Evolutionary conservation across 1,140 invertebrate species (phyloP), one percentile per base, ranked within the genome.

Genomic region (Branchinecta lindahli): DNA sequence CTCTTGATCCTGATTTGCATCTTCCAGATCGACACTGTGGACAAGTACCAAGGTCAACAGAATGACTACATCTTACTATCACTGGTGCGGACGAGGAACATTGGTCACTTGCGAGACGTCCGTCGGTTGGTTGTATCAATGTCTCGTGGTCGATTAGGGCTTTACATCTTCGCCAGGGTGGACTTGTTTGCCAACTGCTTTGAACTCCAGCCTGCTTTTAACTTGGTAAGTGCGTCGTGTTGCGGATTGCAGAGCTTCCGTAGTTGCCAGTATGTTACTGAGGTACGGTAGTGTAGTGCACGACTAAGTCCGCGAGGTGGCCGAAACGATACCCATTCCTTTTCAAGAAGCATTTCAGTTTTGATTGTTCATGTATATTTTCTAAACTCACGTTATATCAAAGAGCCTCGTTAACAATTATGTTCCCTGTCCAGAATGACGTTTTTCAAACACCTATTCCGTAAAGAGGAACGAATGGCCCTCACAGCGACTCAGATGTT

Each of bases 1-100:
- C 2, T 33, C 5, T 33, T 33, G 33, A 33, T 33, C 5, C 33
- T 33, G 33, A 33, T 33, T 33, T 33, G 33, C 45, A 68, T 67
- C 8, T 70, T 73, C 21, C 72, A 83, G 82, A 80, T 85, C 61
- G 84, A 85, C 0, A 99, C 97, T 8, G 97, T 99, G 10, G 97
- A 99, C 79, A 98, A 98, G 76, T 99, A 96, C 78, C 97, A 99
- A 78, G 97, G 97, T 71, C 96, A 99, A 77, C 97, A 99, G 79
- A 99, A 99, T 80, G 96, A 99, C 80, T 97, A 94, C 76, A 96
- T 99, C 69, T 81, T 99, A 7, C 81, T 99, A 2, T 99, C 96
- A 0, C 80, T 99, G 15, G 97, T 99, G 18, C 85, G 94, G 72
- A 99, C 97, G 0, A 88, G 89, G 77, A 90, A 92, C 15, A 94